These are phyloP conservation scores for Catamblyrhynchus diadema DNA, from an alignment of 2,797 vertebrate species.

Conservation along the genomic window DNA sequence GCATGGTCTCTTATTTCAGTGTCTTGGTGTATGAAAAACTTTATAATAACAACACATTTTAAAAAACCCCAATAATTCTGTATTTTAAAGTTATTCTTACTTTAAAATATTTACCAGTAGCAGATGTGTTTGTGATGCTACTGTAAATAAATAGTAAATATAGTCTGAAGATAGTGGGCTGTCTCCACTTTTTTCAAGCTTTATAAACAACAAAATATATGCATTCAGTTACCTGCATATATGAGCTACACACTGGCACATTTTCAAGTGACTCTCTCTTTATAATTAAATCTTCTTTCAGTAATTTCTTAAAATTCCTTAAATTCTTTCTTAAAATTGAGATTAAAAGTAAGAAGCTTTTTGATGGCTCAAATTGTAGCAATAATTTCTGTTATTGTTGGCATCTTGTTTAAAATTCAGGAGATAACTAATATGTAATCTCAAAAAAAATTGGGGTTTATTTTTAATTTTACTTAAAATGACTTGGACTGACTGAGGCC, in stretches of 20 bases:
- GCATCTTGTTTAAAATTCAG: neutral
- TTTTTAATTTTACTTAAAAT: neutral
- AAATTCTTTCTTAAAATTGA: neutral
- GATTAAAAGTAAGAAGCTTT: neutral
- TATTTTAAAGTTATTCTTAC: neutral
- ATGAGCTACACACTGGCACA: neutral
- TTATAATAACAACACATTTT: neutral
- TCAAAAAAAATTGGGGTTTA: rapidly evolving
- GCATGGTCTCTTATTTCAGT: neutral
- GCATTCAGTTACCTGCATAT: neutral
- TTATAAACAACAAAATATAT: neutral
- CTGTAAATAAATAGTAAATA: neutral
- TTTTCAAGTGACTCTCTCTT: neutral
- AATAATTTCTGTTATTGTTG: neutral
- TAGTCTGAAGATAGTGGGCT: neutral
- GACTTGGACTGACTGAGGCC: neutral
- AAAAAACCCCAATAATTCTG: neutral
- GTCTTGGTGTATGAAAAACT: neutral
- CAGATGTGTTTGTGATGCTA: neutral
- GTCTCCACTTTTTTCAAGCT: neutral
- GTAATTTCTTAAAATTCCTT: neutral
- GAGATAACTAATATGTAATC: neutral
- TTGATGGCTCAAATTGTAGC: neutral
- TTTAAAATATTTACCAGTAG: neutral
- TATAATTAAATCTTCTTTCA: neutral